Conservation (phyloP, 2,797 vertebrate species). For the Tarsius wallacei region DNA sequence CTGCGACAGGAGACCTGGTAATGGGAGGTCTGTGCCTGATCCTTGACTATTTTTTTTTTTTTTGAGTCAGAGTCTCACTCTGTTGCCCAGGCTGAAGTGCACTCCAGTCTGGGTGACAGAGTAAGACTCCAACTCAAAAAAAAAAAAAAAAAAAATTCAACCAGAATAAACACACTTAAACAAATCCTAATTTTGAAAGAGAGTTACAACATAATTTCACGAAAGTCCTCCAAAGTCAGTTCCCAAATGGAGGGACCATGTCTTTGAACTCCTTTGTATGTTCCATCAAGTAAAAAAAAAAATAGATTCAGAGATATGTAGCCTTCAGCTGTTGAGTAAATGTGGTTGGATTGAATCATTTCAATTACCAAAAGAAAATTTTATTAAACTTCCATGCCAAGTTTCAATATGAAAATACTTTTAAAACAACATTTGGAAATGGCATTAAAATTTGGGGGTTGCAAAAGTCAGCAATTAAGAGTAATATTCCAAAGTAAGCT, state of each 20-base stretch:
- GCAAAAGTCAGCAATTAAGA: conserved; percentile 75
- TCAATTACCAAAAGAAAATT: conserved; percentile 68
- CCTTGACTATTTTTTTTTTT: too few relatives aligned
- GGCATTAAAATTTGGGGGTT: conserved; percentile 59
- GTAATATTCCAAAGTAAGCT: conserved; percentile 60
- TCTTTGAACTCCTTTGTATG: not conserved
- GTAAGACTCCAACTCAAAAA: too few relatives aligned
- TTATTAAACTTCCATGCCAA: conserved; percentile 72
- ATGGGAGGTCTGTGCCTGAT: too few relatives aligned
- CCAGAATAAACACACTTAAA: conserved; percentile 49
- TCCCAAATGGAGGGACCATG: not conserved
- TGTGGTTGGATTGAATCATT: conserved; percentile 56
- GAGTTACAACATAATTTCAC: not conserved
- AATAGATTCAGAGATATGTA: not conserved
- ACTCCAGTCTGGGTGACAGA: too few relatives aligned
- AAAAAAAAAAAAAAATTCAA: conserved; percentile 48
- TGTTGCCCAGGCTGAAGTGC: too few relatives aligned
- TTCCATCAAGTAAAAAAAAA: not conserved
- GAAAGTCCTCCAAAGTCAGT: not conserved
- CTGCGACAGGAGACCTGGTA: too few relatives aligned
- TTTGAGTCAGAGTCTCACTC: too few relatives aligned
- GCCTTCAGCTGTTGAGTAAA: not conserved
- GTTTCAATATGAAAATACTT: conserved; percentile 71
- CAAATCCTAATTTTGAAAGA: conserved; percentile 50
- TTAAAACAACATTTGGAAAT: conserved; percentile 67